Evolutionary conservation across 1,140 invertebrate genomes (phyloP).

Genomic region (Cyclina sinensis): DNA sequence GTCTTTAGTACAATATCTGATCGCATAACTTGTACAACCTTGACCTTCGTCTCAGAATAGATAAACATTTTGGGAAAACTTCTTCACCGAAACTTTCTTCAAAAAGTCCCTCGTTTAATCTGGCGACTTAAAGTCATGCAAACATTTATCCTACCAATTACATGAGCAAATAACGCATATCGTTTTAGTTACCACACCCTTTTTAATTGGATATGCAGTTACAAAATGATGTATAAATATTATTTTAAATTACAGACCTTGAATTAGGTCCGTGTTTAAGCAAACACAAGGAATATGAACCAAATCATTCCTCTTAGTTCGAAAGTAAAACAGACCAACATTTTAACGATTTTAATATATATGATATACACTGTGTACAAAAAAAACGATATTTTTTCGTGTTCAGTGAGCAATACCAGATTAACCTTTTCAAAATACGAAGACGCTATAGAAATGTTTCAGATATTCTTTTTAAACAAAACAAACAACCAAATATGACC

Average conservation of each 20-base stretch:
- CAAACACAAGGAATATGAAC: not conserved
- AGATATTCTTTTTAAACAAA: too few relatives aligned
- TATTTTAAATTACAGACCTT: constrained; percentile 2
- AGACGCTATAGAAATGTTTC: too few relatives aligned
- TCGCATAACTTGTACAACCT: too few relatives aligned
- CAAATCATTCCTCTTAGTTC: not conserved
- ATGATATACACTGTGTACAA: too few relatives aligned
- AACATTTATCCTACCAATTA: not conserved
- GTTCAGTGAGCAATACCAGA: too few relatives aligned
- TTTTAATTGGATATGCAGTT: not conserved
- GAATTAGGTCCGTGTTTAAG: not conserved
- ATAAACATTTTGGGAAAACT: too few relatives aligned
- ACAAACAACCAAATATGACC: too few relatives aligned
- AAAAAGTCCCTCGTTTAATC: not conserved
- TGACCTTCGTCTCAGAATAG: too few relatives aligned
- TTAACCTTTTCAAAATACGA: too few relatives aligned
- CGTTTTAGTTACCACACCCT: not conserved
- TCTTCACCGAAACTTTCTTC: too few relatives aligned
- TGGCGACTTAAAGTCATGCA: not conserved
- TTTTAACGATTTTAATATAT: not conserved
- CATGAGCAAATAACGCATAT: not conserved
- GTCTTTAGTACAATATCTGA: too few relatives aligned
- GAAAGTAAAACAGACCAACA: not conserved
- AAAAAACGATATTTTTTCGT: too few relatives aligned
- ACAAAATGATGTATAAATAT: not conserved